phyloP scores from a whole-genome alignment of 35 echinoderm and acorn worm species.

The Lytechinus pictus region DNA sequence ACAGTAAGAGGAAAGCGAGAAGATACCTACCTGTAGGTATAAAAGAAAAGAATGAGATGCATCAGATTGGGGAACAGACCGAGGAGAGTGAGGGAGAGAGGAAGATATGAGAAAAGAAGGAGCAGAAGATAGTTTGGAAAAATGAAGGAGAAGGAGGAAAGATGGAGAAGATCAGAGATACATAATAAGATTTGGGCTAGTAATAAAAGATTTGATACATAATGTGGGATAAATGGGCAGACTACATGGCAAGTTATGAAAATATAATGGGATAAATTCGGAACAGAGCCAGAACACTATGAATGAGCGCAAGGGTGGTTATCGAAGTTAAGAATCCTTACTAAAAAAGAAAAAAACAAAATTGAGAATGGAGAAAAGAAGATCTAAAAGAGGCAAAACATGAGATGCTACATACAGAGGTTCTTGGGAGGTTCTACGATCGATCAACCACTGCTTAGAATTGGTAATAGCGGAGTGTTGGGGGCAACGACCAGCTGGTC shows the following conservation, averaged over 20 bases:
- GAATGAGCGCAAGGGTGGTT: neutral
- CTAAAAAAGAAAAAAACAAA: neutral
- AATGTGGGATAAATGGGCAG: too few species aligned
- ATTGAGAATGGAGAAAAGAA: neutral
- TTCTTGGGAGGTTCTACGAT: constrained; percentile 36
- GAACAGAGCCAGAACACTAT: neutral
- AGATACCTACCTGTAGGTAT: neutral
- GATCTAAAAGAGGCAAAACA: neutral
- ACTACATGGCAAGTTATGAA: too few species aligned
- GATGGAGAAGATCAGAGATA: neutral
- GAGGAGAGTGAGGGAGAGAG: neutral
- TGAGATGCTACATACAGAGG: neutral
- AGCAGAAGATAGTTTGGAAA: neutral
- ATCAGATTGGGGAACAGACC: neutral
- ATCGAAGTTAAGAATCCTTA: neutral
- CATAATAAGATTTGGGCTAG: neutral
- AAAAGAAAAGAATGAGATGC: neutral
- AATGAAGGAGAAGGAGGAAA: neutral
- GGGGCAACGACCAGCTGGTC: constrained; percentile 50
- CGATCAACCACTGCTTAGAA: constrained; percentile 55
- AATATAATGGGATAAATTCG: too few species aligned
- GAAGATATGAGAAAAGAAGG: neutral
- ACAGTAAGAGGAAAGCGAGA: neutral
- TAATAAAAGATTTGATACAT: too few species aligned
- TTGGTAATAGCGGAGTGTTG: constrained; percentile 34